These are phyloP conservation scores for Bradypodion pumilum DNA, from an alignment of 2,797 vertebrate genomes.

Conservation along the genomic window DNA sequence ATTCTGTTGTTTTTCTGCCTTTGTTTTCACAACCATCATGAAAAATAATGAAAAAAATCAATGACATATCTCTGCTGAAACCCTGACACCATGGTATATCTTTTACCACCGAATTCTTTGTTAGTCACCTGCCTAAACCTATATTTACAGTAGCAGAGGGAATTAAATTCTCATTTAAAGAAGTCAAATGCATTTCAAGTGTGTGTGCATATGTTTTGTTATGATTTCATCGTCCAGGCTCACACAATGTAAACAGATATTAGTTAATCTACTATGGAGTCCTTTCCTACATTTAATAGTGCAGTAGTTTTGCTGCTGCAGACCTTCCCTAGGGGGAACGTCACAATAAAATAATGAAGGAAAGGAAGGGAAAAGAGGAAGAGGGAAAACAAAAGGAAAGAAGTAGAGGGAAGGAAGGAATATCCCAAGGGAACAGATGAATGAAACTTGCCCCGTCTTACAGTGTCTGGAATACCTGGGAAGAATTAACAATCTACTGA, in stretches of 20 bases:
- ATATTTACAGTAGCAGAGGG: slow-evolving; percentile 19
- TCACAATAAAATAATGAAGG: slow-evolving; percentile 28
- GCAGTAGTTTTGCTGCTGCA: slow-evolving; percentile 45
- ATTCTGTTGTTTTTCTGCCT: too few species aligned
- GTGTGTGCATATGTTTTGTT: slow-evolving; percentile 5
- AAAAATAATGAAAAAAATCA: background rate
- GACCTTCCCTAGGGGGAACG: slow-evolving; percentile 52
- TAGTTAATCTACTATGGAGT: slow-evolving; percentile 62
- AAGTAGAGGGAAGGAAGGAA: slow-evolving; percentile 59
- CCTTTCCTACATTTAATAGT: slow-evolving; percentile 57
- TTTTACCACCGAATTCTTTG: slow-evolving; percentile 11
- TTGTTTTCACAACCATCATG: background rate
- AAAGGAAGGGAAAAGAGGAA: slow-evolving; percentile 51
- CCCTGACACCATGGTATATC: background rate
- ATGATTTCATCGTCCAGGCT: slow-evolving; percentile 21
- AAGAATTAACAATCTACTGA: slow-evolving; percentile 64
- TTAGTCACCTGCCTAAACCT: slow-evolving; percentile 15
- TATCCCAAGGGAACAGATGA: slow-evolving; percentile 65
- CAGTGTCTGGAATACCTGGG: slow-evolving; percentile 64
- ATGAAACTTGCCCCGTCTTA: slow-evolving; percentile 56
- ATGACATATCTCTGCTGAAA: background rate
- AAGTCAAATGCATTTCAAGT: slow-evolving; percentile 27
- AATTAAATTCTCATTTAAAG: slow-evolving; percentile 59
- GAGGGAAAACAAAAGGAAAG: slow-evolving; percentile 67
- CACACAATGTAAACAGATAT: slow-evolving; percentile 22